Evolutionary conservation across 2,113 vertebrate genomes (phyloP), one percentile per base, ranked within the genome.

Genomic region (Tinamus guttatus): DNA sequence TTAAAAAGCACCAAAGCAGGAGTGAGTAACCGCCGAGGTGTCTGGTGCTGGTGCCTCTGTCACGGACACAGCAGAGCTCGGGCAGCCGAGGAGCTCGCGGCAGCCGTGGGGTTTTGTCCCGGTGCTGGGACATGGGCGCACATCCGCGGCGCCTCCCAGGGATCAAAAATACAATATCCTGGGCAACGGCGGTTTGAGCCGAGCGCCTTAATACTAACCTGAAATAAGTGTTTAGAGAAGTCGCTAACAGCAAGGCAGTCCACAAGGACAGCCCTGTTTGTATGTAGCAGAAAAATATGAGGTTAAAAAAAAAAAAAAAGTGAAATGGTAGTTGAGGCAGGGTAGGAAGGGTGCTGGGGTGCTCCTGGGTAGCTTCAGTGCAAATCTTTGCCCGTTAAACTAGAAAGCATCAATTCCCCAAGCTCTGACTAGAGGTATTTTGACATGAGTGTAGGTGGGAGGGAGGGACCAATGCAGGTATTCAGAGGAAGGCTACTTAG

Each of bases 31-130:
- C 47, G 9, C 28, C 32, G 43, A 60, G 69, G 73, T 77, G 70
- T 96, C 82, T 94, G 85, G 68, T 81, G 89, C 62, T 87, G 85
- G 56, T 88, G 90, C 58, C 89, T 87, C 36, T 82, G 71, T 93
- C 59, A 25, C 45, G 87, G 17, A 34, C 2, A 0, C 21, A 18
- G 56, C 15, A 9, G 2, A 41, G 60, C 1, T 2, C 0, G 0
- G 78, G 45, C 59, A 8, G 6, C 63, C 45, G 41, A 56, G 82
- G 70, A 69, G 52, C 54, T 82, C 77, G 30, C 41, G 59, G 59
- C 65, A 67, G 40, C 28, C 67, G 38, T 1, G 4, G 43, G 49
- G 54, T 60, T 54, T 45, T 64, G 62, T 4, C 63, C 1, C 2
- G 18, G 67, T n/a, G 30, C 25, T 14, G 41, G 62, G 78, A 77